phyloP scores from a whole-genome alignment of 2,797 vertebrate genomes.

The Eulemur coronatus region DNA sequence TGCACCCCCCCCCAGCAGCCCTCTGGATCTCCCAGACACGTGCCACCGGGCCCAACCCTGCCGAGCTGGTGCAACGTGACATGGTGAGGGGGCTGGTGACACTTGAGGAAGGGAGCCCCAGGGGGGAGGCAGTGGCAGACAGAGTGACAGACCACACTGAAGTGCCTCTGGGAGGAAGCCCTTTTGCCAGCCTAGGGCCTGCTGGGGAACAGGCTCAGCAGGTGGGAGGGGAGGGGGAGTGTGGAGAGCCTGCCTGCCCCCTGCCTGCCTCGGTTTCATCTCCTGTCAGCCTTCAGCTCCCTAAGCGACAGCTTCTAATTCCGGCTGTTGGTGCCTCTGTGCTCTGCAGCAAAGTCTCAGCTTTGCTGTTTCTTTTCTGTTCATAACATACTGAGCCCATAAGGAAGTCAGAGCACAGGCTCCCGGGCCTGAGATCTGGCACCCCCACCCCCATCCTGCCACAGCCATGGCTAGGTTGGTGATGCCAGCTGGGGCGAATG shows the following conservation, averaged over 20 bases:
- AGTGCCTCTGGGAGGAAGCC: conserved; percentile 27
- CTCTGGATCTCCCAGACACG: conserved; percentile 60
- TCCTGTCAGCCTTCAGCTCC: conserved; percentile 74
- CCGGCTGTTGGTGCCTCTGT: conserved; percentile 66
- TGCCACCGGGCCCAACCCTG: conserved; percentile 49
- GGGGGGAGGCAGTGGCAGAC: conserved; percentile 40
- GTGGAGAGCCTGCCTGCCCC: conserved; percentile 57
- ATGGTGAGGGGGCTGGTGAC: conserved; percentile 73
- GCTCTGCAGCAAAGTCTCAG: conserved; percentile 60
- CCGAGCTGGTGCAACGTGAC: conserved; percentile 63
- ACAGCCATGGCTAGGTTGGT: background rate
- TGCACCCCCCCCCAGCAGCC: background rate
- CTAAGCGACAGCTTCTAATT: conserved; percentile 80
- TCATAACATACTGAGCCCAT: conserved; percentile 68
- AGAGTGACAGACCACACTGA: conserved; percentile 55
- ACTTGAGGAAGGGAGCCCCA: conserved; percentile 48
- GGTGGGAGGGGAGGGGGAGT: conserved; percentile 28
- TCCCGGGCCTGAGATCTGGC: background rate
- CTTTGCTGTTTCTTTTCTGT: conserved; percentile 74
- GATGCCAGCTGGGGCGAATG: background rate
- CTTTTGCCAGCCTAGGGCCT: conserved; percentile 55
- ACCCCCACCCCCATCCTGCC: background rate
- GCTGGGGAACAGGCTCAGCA: background rate
- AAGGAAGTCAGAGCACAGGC: conserved; percentile 39
- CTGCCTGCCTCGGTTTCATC: conserved; percentile 55